phyloP scores from a whole-genome alignment of 2,113 vertebrate species.

The Pangasianodon hypophthalmus region DNA sequence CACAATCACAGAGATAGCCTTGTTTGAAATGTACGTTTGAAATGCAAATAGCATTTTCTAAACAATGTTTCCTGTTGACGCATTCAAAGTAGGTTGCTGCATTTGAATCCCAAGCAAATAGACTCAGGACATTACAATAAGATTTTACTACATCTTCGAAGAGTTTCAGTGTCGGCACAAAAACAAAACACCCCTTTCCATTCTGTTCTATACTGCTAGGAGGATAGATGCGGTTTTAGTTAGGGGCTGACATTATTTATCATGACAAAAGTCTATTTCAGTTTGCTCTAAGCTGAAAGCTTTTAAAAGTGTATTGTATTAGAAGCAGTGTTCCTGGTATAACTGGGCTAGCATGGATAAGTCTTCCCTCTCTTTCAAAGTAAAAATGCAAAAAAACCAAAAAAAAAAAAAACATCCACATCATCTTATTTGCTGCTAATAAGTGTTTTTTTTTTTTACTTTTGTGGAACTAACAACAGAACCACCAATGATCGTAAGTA shows the following conservation, averaged over 20 bases:
- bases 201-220: background rate
- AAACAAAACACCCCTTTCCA: background rate
- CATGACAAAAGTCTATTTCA: background rate
- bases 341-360: background rate
- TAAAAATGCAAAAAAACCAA: background rate
- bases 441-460: background rate
- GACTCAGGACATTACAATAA: background rate
- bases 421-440: background rate
- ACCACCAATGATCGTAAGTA: background rate
- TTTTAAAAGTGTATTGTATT: background rate
- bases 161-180: background rate
- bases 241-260: background rate
- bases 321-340: background rate
- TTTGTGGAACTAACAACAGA: background rate
- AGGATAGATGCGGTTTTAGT: background rate
- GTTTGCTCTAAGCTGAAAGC: background rate
- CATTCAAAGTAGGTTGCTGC: constrained; percentile 13
- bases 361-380: background rate
- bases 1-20: background rate
- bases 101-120: constrained; percentile 30
- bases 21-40: constrained; percentile 32
- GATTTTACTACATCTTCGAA: constrained; percentile 14
- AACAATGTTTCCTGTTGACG: constrained; percentile 10
- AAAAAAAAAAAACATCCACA: background rate
- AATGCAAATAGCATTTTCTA: constrained; percentile 14